Evolutionary conservation across 1,140 invertebrate species (phyloP), one percentile per base, ranked within the genome.

Genomic region (Ctenoplectra terminalis): DNA sequence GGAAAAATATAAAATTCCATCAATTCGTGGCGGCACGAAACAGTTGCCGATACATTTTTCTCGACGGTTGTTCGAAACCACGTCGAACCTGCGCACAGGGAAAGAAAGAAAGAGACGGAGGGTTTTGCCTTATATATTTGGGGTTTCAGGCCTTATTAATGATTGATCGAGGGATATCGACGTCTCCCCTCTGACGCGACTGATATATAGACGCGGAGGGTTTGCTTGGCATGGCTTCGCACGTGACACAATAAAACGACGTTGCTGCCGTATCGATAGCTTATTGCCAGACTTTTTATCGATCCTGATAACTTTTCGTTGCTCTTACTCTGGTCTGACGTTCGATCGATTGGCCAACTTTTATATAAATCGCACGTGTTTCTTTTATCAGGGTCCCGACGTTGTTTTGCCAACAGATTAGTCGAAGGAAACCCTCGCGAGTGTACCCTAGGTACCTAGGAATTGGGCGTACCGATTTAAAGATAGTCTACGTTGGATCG

Each of bases 81-180:
- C 23, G 46, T 50, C 20, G 34, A 37, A 26, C 23, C 2, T 7
- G 52, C 23, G 29, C 34, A 26, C 34, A 73, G 46, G 56, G 64
- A 73, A 76, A 70, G 82, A 56, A 56, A 84, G 79, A 87, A 66
- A 81, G 85, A 87, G 87, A 70, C 70, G 61, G 64, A 52, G 67
- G 77, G 81, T 85, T 75, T 85, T 83, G 90, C 86, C 89, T 90
- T 91, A 91, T 89, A 87, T 92, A 89, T 93, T 92, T 93, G 92
- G 92, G 92, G 92, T 93, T 93, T 92, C 89, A 90, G 91, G 88
- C 89, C 91, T 94, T 94, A 94, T 94, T 94, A 94, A 94, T 94
- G 93, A 94, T 94, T 94, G 93, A 94, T 94, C 89, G 92, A 88
- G 90, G 91, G 92, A 94, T 94, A 94, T 93, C 91, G 92, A 93